Base-by-base conservation (phyloP, 2,113 vertebrate genomes). In the Cacatua alba region DNA sequence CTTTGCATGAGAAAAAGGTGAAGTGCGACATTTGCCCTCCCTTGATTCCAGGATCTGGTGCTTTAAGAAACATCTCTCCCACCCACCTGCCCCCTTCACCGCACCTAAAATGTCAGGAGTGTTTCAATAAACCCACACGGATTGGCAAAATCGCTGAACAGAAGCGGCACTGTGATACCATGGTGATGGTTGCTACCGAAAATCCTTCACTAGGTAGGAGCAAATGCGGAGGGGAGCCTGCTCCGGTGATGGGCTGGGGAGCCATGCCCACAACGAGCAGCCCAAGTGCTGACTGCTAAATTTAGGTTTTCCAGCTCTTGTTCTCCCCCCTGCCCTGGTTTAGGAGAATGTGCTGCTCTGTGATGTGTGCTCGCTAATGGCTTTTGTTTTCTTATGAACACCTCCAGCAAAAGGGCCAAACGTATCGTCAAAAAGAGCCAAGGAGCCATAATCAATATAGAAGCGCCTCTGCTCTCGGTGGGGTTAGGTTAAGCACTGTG, bases 171-270 rank as follows among this genome's bases (percentile, higher is more conserved):
- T 63, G 77, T 10, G 92, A 71, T 96, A 62, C 96, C 95, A 96
- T 96, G 96, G 96, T 94, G 96, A 97, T 96, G 92, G 96, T 94
- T 97, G 95, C 95, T 96, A 96, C 92, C 0, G 88, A 94, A 96
- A 95, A 96, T 86, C 94, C 86, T 89, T 86, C n/a, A 26, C 91
- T 74, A 72, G 83, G 86, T 94, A 51, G 60, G 57, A 90, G 80
- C 64, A 28, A 44, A 21, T 9, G 20, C 17, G 7, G 59, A 77
- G 64, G 7, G 80, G 57, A 86, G 48, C 72, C 62, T 37, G 85
- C 52, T 51, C 79, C 0, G 4, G 49, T 2, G 29, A 35, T 2
- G 76, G 72, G 93, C 91, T 83, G 88, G 68, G 57, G 59, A 78
- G 63, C 64, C 1, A 13, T 59, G 76, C 83, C 92, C 49, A 1